phyloP scores from a whole-genome alignment of 1,140 invertebrate genomes.

The Rhagoletis pomonella region DNA sequence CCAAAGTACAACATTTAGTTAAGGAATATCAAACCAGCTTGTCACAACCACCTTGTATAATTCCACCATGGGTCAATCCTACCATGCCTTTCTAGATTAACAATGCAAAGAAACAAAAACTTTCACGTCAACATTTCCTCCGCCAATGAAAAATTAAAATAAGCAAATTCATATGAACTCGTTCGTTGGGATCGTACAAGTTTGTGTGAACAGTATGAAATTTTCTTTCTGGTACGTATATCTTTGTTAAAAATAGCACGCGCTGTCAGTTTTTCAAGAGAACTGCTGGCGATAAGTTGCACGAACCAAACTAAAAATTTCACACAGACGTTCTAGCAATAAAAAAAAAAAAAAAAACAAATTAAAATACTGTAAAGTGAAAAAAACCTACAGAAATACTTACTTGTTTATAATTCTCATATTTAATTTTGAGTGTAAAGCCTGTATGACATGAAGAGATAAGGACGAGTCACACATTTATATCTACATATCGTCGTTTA shows the following conservation, averaged over 20 bases:
- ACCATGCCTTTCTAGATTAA: background rate
- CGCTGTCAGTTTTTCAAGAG: slow-evolving; percentile 69
- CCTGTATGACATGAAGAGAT: background rate
- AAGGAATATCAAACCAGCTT: too few species aligned
- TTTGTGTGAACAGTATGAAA: slow-evolving; percentile 44
- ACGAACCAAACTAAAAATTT: slow-evolving; percentile 31
- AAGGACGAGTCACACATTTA: background rate
- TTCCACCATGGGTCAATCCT: too few species aligned
- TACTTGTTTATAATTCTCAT: background rate
- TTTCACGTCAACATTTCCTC: background rate
- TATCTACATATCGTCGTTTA: background rate
- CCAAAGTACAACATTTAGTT: too few species aligned
- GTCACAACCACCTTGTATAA: too few species aligned
- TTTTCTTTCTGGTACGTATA: slow-evolving; percentile 46
- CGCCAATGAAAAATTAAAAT: slow-evolving; percentile 14
- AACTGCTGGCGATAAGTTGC: slow-evolving; percentile 67
- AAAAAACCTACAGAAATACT: slow-evolving; percentile 20
- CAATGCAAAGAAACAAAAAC: background rate
- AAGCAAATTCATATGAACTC: slow-evolving; percentile 26
- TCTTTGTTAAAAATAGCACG: slow-evolving; percentile 69
- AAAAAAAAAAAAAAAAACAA: background rate
- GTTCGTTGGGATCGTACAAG: background rate
- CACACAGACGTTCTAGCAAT: background rate
- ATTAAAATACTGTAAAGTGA: background rate
- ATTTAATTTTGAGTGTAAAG: background rate